Conservation (phyloP, 1,140 invertebrate species). For the Phymastichus coffea region DNA sequence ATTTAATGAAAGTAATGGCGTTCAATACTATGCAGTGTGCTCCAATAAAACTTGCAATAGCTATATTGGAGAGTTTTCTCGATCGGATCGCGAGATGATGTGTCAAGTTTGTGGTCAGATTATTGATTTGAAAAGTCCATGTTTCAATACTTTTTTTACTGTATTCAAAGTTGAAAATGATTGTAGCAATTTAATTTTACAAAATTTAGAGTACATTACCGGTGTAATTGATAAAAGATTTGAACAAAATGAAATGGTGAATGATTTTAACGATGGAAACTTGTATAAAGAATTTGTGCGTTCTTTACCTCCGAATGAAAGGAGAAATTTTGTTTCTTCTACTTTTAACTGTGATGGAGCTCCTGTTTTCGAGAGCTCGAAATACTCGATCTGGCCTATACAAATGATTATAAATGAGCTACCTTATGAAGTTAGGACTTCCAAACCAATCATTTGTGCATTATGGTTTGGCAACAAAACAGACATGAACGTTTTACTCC, state of each 20-base stretch:
- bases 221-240: conserved; percentile 9
- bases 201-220: conserved; percentile 7
- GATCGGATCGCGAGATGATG: neutral
- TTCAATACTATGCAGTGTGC: conserved; percentile 28
- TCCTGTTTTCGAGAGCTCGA: conserved; percentile 21
- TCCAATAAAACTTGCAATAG: conserved; percentile 9
- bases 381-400: conserved; percentile 21
- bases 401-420: conserved; percentile 28
- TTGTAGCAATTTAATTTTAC: conserved; percentile 17
- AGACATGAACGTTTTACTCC: conserved; percentile 13
- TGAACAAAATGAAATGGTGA: neutral
- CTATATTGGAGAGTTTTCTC: conserved; percentile 5
- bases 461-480: conserved; percentile 25
- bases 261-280: conserved; percentile 23
- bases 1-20: conserved; percentile 19
- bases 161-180: conserved; percentile 15
- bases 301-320: neutral
- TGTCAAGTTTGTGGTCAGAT: conserved; percentile 14
- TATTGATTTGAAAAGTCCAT: conserved; percentile 18
- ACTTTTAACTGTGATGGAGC: conserved; percentile 28
- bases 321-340: conserved; percentile 3
- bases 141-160: conserved; percentile 28
- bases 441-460: conserved; percentile 5
- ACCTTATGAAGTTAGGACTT: conserved; percentile 18
- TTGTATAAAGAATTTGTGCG: conserved; percentile 13